Base-by-base conservation (phyloP, 1,140 invertebrate genomes). In the Ceratina calcarata region DNA sequence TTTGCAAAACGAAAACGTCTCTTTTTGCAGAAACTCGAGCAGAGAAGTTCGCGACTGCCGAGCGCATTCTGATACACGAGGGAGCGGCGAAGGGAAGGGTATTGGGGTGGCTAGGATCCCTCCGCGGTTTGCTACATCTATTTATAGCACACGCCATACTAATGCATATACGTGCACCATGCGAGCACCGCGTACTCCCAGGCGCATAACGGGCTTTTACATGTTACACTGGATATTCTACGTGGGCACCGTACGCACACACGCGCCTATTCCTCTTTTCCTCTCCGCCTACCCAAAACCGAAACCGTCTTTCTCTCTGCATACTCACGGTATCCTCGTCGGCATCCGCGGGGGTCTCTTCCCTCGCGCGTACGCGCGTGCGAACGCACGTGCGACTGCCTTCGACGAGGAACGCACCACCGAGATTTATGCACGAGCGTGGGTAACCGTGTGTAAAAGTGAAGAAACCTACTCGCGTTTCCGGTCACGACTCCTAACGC, bases 61-160 rank as follows among this genome's bases (percentile, higher is more conserved):
- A 61, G 57, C 24, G 69, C 53, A 79, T 58, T 66, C 70, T 58
- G 61, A 65, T 66, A 60, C 62, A 16, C n/a, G 49, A 51, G 20
- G 18, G 15, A 74, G 71, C 60, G 71, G 27, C 60, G 58, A 12
- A 4, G 24, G 3, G 37, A 20, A n/a, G 55, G 81, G 72, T 53
- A 65, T 12, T 65, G 66, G 84, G 76, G 62, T 82, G 58, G 68
- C 74, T 87, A 61, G 77, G 62, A 87, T 83, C 81, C 85, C 74
- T 87, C 77, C 85, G 83, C 77, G 86, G 83, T 87, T 74, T 85
- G 82, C 83, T 87, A 85, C 53, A 68, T 85, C 86, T 87, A 87
- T 87, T 87, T 87, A 87, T 87, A 87, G 80, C 80, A 24, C 70
- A 61, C 80, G 68, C 68, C 68, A 78, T 85, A 73, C 80, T 72